phyloP scores from a whole-genome alignment of 35 echinoderm and acorn worm species.

The Eucidaris tribuloides region DNA sequence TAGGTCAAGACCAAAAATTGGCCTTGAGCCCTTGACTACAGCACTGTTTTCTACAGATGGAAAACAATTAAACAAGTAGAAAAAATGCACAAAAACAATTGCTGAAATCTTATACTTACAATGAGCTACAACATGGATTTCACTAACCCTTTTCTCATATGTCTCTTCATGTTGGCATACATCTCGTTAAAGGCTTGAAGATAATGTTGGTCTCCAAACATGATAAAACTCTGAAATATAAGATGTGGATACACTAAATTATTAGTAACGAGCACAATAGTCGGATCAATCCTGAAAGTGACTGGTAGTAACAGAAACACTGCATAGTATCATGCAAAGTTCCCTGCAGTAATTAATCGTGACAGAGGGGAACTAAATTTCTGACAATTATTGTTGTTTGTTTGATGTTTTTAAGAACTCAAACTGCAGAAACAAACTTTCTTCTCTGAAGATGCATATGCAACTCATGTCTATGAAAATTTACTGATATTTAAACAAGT shows the following conservation, averaged over 20 bases:
- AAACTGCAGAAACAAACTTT: neutral
- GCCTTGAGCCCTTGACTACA: no score
- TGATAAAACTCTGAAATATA: constrained; percentile 76
- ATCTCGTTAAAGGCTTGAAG: constrained; percentile 85
- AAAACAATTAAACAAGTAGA: constrained; percentile 1
- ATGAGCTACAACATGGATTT: neutral
- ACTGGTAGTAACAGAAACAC: no score
- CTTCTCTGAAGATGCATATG: neutral
- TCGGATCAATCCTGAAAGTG: no score
- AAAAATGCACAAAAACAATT: neutral
- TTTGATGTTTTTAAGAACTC: no score
- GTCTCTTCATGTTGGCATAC: constrained; percentile 79
- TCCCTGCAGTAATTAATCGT: no score
- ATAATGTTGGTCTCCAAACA: constrained; percentile 92
- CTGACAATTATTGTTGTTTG: no score
- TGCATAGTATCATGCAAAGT: no score
- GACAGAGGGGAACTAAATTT: no score
- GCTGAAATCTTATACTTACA: neutral
- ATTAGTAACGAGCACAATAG: no score
- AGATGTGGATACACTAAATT: neutral
- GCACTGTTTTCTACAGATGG: no score
- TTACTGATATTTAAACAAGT: no score
- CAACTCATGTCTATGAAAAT: neutral
- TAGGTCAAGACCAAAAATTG: no score
- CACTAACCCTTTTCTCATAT: constrained; percentile 95